phyloP scores from a whole-genome alignment of 2,888 invertebrate genomes.

The Macrostomum cliftonense region DNA sequence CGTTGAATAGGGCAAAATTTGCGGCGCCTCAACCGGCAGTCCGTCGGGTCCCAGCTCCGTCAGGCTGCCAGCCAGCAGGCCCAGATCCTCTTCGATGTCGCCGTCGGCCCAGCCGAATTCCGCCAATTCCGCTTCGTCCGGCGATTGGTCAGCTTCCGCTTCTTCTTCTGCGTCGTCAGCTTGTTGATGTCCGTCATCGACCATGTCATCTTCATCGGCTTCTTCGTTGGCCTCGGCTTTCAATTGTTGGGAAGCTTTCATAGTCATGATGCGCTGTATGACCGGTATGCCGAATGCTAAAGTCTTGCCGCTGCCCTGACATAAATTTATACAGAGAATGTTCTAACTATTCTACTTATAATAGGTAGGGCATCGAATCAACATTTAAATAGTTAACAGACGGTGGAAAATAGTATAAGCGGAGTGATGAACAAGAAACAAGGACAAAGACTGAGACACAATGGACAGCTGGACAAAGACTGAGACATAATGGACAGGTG shows the following conservation, averaged over 20 bases:
- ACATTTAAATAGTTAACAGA: too few species aligned
- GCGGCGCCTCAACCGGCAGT: too few species aligned
- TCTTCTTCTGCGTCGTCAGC: too few species aligned
- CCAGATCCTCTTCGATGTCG: slow-evolving; percentile 12
- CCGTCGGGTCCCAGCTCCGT: slow-evolving; percentile 1
- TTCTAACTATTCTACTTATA: neutral
- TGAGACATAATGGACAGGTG: too few species aligned
- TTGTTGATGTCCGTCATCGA: slow-evolving; percentile 12
- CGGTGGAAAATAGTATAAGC: too few species aligned
- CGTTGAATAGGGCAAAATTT: neutral
- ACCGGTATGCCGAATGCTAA: slow-evolving; percentile 89
- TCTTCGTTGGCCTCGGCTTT: slow-evolving; percentile 8
- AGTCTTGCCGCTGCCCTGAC: slow-evolving; percentile 81
- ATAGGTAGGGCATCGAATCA: too few species aligned
- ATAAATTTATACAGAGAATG: neutral
- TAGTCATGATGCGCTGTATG: slow-evolving; percentile 54
- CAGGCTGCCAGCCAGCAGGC: slow-evolving; percentile 3
- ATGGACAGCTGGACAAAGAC: too few species aligned
- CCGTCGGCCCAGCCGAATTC: slow-evolving; percentile 11
- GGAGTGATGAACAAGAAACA: too few species aligned
- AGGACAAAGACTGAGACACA: too few species aligned
- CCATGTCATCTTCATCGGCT: slow-evolving; percentile 11
- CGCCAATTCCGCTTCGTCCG: slow-evolving; percentile 25
- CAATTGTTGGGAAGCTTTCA: too few species aligned
- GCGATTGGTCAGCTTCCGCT: slow-evolving; percentile 13